phyloP scores from a whole-genome alignment of 2,797 vertebrate genomes.

The Amazonetta brasiliensis region DNA sequence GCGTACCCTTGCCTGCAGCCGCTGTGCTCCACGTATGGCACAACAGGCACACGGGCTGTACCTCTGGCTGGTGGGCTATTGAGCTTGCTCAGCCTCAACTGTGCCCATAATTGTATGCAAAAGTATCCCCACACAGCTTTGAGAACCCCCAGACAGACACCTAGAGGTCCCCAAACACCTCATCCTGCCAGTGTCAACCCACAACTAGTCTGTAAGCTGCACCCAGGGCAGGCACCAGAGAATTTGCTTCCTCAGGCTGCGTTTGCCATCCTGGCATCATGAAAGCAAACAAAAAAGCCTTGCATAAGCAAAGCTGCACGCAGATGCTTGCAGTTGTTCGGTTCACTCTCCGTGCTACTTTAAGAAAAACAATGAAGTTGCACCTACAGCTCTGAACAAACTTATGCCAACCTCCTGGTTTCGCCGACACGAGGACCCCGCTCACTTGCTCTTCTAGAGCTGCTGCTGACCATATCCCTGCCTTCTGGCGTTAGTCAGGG shows the following conservation, averaged over 20 bases:
- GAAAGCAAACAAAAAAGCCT: background rate
- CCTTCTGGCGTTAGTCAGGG: background rate
- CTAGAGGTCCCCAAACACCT: background rate
- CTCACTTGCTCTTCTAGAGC: background rate
- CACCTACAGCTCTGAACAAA: too few species aligned
- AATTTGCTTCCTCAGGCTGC: too few species aligned
- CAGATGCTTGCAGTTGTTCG: background rate
- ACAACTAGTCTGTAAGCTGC: background rate
- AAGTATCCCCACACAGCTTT: background rate
- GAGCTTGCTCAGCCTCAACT: background rate
- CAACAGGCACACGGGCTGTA: background rate
- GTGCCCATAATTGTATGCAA: background rate
- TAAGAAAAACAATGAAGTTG: background rate
- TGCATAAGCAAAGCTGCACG: background rate
- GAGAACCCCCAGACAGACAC: background rate
- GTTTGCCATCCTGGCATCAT: too few species aligned
- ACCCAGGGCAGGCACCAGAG: background rate
- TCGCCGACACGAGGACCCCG: too few species aligned
- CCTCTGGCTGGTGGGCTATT: background rate
- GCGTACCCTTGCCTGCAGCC: background rate
- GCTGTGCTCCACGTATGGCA: rapidly evolving
- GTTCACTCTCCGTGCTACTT: too few species aligned
- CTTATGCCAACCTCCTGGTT: background rate
- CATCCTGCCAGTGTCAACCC: background rate
- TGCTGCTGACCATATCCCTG: background rate